phyloP scores from a whole-genome alignment of 2,797 vertebrate genomes.

The Pteronotus mesoamericanus region DNA sequence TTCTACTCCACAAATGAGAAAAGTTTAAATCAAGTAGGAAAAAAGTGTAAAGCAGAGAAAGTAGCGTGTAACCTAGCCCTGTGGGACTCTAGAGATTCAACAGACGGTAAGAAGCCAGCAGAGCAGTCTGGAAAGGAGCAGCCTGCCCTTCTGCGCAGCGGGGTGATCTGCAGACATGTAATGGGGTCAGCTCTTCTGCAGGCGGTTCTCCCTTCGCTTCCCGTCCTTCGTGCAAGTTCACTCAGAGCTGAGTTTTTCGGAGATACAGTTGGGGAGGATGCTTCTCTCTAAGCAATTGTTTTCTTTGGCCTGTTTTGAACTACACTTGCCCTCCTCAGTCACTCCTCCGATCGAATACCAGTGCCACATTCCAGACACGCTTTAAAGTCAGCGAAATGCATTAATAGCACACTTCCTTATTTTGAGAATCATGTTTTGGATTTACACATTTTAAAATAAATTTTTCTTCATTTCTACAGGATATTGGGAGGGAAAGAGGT shows the following conservation, averaged over 20 bases:
- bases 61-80: not conserved
- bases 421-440: not conserved
- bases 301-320: not conserved
- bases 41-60: not conserved
- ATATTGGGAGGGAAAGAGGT: conserved; percentile 11
- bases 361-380: not conserved
- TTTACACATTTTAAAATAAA: conserved; percentile 31
- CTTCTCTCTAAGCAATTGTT: not conserved
- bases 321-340: not conserved
- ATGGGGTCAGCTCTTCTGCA: accelerated
- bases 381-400: not conserved
- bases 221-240: not conserved
- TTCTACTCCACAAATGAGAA: not conserved
- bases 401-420: not conserved
- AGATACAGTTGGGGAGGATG: not conserved
- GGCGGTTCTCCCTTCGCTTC: not conserved
- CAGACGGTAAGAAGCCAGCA: not conserved
- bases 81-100: accelerated
- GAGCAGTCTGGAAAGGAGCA: not conserved
- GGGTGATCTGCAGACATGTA: accelerated
- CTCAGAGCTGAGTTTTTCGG: not conserved
- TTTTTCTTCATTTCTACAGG: conserved; percentile 11
- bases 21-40: not conserved
- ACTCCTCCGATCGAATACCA: not conserved
- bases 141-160: not conserved